phyloP scores from a whole-genome alignment of 2,888 invertebrate genomes.

The Drosophila neutralis region DNA sequence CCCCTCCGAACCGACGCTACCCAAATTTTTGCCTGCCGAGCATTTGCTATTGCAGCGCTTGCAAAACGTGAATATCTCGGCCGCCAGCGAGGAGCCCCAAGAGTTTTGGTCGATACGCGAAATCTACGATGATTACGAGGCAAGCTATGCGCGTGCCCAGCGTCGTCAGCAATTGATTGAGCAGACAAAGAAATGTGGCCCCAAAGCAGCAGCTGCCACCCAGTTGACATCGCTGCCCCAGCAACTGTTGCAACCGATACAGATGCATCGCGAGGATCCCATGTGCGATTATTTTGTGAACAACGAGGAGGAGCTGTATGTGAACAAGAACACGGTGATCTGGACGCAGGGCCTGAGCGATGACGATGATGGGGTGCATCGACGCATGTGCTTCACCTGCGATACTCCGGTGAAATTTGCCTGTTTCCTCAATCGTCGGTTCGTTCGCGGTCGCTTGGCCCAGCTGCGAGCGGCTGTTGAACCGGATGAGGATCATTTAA shows the following conservation, averaged over 20 bases:
- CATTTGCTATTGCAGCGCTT: constrained; percentile 89
- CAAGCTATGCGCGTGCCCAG: constrained; percentile 50
- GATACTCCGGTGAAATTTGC: constrained; percentile 93
- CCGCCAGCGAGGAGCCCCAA: constrained; percentile 85
- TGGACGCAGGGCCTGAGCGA: constrained; percentile 86
- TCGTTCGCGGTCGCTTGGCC: constrained; percentile 82
- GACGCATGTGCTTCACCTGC: constrained; percentile 89
- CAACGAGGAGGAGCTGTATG: constrained; percentile 95
- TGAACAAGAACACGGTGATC: constrained; percentile 92
- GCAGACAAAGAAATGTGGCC: constrained; percentile 63
- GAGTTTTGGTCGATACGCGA: constrained; percentile 88
- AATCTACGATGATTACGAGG: constrained; percentile 86
- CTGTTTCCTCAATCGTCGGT: constrained; percentile 88
- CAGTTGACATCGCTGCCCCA: constrained; percentile 62
- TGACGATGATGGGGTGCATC: constrained; percentile 68
- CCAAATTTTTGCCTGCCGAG: constrained; percentile 86
- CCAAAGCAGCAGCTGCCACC: constrained; percentile 48
- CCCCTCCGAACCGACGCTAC: constrained; percentile 86
- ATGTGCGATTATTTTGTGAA: constrained; percentile 83
- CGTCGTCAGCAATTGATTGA: constrained; percentile 63
- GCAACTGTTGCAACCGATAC: constrained; percentile 39
- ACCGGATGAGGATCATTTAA: constrained; percentile 59
- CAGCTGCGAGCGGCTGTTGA: constrained; percentile 49
- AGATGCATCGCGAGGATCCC: constrained; percentile 64
- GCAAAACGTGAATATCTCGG: constrained; percentile 90